A percentile compares a stretch with the other conserved stretches of the same genome.
Evolutionary conservation across 2,888 invertebrate genomes (phyloP).

Genomic region (Tromatobia lineatoria): DNA sequence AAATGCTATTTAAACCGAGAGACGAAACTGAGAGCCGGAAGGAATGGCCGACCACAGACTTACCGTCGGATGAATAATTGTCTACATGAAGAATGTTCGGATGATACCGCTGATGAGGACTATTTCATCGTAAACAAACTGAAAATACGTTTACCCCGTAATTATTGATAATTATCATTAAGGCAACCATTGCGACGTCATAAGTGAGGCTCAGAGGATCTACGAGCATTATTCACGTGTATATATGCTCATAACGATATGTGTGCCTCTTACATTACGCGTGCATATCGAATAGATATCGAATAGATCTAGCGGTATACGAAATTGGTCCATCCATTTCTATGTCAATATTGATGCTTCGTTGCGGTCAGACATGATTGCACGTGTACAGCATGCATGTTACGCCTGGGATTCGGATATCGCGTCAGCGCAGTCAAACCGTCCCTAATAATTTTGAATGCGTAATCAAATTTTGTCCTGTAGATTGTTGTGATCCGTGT

Average conservation of each 20-base stretch:
- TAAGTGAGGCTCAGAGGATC: background rate
- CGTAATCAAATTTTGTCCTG: slow-evolving; percentile 38
- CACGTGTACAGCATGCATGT: slow-evolving; percentile 25
- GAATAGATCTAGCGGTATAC: slow-evolving; percentile 16
- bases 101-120: no score
- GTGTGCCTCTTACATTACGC: slow-evolving; percentile 22
- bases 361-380: slow-evolving; percentile 64
- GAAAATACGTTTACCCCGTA: background rate
- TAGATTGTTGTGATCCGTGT: slow-evolving; percentile 27
- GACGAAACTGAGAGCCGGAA: no score
- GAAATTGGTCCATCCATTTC: slow-evolving; percentile 64
- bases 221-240: background rate
- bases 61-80: no score
- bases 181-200: background rate
- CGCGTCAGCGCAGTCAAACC: background rate
- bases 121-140: background rate
- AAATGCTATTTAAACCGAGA: no score
- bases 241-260: background rate
- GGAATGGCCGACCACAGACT: no score
- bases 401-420: slow-evolving; percentile 27
- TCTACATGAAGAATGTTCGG: no score
- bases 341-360: slow-evolving; percentile 73
- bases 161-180: background rate
- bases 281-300: slow-evolving; percentile 30
- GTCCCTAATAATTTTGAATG: slow-evolving; percentile 8